Conservation (phyloP, 2,113 vertebrate species). For the Lophius piscatorius region DNA sequence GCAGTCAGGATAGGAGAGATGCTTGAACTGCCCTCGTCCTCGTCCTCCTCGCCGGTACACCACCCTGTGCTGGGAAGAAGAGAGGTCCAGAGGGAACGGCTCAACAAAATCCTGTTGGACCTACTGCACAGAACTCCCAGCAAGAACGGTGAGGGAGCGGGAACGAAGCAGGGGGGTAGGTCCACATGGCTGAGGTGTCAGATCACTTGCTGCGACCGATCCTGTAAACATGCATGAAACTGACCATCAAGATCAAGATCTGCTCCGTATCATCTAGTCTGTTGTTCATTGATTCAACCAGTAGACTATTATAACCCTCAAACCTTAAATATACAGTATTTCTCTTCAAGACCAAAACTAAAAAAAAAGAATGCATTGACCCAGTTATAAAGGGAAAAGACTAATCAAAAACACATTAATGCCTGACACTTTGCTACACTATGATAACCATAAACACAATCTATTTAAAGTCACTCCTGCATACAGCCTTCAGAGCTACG, state of each 20-base stretch:
- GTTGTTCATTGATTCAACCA: too few relatives aligned
- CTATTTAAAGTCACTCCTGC: neutral
- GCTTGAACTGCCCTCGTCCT: constrained; percentile 68
- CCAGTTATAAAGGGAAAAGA: too few relatives aligned
- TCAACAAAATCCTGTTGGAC: constrained; percentile 93
- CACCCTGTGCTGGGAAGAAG: constrained; percentile 81
- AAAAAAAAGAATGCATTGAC: neutral
- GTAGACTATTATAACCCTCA: too few relatives aligned
- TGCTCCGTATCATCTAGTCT: too few relatives aligned
- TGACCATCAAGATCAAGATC: too few relatives aligned
- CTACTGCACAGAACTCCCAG: constrained; percentile 93
- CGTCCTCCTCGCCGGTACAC: constrained; percentile 74
- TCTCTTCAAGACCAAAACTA: neutral
- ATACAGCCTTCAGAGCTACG: too few relatives aligned
- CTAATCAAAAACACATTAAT: too few relatives aligned
- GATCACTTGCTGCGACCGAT: constrained; percentile 3
- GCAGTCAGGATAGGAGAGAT: constrained; percentile 69
- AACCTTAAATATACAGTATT: too few relatives aligned
- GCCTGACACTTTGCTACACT: too few relatives aligned
- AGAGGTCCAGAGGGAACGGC: constrained; percentile 88
- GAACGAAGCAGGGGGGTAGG: constrained; percentile 64
- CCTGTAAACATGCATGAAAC: too few relatives aligned
- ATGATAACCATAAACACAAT: too few relatives aligned
- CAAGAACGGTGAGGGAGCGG: constrained; percentile 90
- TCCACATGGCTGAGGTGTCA: constrained; percentile 38